Evolutionary conservation across 2,888 invertebrate species (phyloP).

Genomic region (Scaptomyza polygonia): DNA sequence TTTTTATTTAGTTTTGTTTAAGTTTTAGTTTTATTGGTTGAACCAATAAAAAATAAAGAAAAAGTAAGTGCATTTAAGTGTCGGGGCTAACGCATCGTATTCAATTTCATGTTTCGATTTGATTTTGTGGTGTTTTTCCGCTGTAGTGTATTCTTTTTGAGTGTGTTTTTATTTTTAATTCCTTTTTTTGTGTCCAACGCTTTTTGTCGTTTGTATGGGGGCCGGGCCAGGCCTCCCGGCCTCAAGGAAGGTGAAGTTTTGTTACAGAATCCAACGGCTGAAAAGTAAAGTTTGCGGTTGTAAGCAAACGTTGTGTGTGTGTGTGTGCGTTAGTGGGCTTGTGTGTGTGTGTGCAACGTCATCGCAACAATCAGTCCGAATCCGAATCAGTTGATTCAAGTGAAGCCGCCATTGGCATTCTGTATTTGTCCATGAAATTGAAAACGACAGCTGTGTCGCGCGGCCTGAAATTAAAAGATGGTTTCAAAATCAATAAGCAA

Average conservation of each 20-base stretch:
- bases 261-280: conserved; percentile 14
- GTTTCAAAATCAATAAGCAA: conserved; percentile 54
- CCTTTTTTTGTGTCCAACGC: conserved; percentile 11
- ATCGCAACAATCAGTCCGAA: conserved; percentile 17
- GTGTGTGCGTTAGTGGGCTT: not conserved
- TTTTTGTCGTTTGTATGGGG: too few species aligned
- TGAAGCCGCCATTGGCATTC: conserved; percentile 11
- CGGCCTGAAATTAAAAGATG: conserved; percentile 61
- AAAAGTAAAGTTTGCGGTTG: conserved; percentile 24
- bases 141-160: conserved; percentile 12
- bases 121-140: conserved; percentile 36
- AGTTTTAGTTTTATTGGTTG: not conserved
- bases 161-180: conserved; percentile 7
- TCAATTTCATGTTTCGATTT: conserved; percentile 36
- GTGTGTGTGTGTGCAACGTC: conserved; percentile 9
- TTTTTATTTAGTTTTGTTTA: conserved; percentile 7
- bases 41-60: not conserved
- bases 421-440: conserved; percentile 64
- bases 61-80: conserved; percentile 11
- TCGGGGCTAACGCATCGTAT: conserved; percentile 9
- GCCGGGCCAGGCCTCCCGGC: too few species aligned
- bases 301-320: not conserved
- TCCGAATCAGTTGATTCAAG: conserved; percentile 17
- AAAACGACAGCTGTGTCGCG: conserved; percentile 53
- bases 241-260: conserved; percentile 5